Conservation (phyloP, 64 coral and sea anemone species). For the Porites lutea region DNA sequence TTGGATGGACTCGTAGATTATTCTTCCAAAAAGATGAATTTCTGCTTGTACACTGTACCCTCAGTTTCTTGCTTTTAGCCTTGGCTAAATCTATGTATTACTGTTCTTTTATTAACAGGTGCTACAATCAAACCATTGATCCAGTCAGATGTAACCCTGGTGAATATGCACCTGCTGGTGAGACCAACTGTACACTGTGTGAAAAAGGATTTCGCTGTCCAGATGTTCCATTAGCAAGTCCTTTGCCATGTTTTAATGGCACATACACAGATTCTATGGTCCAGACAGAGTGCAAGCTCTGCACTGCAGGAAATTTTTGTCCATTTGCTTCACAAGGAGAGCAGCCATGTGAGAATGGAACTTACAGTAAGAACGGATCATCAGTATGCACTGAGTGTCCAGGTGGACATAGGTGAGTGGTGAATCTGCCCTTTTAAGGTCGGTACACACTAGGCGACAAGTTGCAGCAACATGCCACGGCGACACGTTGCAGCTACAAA, state of each 20-base stretch:
- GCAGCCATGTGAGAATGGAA: constrained; percentile 69
- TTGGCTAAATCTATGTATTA: neutral
- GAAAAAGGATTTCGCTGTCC: constrained; percentile 83
- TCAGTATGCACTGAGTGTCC: constrained; percentile 85
- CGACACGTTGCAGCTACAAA: too few relatives aligned
- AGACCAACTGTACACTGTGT: constrained; percentile 72
- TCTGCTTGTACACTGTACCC: neutral
- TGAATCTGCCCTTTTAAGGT: neutral
- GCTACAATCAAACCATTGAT: constrained; percentile 67
- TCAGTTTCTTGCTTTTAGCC: too few relatives aligned
- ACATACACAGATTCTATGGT: constrained; percentile 64
- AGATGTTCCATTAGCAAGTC: constrained; percentile 55
- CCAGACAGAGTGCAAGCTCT: constrained; percentile 52
- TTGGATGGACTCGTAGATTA: too few relatives aligned
- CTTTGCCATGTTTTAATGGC: constrained; percentile 82
- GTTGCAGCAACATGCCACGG: too few relatives aligned
- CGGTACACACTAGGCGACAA: too few relatives aligned
- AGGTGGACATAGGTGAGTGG: constrained; percentile 73
- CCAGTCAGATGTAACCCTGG: constrained; percentile 79
- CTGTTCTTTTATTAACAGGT: constrained; percentile 49
- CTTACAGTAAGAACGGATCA: constrained; percentile 82
- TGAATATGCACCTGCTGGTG: constrained; percentile 77
- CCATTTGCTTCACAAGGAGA: constrained; percentile 66
- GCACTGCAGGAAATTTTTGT: constrained; percentile 76
- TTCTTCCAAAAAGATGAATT: too few relatives aligned